A percentile compares a stretch with the other conserved stretches of the same genome.
Conservation (phyloP, 1,140 invertebrate species). For the Steinernema khuongi region DNA sequence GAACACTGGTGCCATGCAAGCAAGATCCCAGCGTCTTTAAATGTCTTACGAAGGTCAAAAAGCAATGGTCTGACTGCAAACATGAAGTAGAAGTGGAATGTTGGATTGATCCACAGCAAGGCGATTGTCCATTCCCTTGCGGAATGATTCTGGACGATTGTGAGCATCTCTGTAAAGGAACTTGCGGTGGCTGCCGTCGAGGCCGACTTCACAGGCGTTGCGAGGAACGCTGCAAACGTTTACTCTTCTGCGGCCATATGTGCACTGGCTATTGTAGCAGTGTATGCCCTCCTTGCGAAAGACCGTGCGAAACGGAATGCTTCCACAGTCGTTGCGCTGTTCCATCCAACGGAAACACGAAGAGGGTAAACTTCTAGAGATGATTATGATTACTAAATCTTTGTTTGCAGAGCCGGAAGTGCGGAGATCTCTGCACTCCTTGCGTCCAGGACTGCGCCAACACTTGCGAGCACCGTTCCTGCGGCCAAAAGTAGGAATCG, state of each 20-base stretch:
- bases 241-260: constrained; percentile 60
- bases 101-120: background rate
- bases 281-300: constrained; percentile 46
- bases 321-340: constrained; percentile 27
- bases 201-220: constrained; percentile 59
- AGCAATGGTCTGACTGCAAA: constrained; percentile 24
- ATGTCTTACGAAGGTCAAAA: constrained; percentile 10
- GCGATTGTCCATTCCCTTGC: constrained; percentile 34
- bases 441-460: constrained; percentile 29
- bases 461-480: constrained; percentile 22
- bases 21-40: background rate
- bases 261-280: constrained; percentile 46
- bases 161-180: constrained; percentile 50
- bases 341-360: background rate
- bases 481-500: too few relatives aligned
- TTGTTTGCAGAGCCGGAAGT: constrained; percentile 20
- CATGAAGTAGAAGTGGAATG: constrained; percentile 22
- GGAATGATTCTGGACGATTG: constrained; percentile 38
- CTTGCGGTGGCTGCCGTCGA: constrained; percentile 43
- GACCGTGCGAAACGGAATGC: constrained; percentile 34
- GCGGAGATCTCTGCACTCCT: constrained; percentile 40
- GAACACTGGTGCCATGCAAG: constrained; percentile 19
- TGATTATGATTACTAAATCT: constrained; percentile 13
- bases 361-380: constrained; percentile 18
- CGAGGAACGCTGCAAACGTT: constrained; percentile 48